Evolutionary conservation across 2,888 invertebrate species (phyloP).

Genomic region (Lasioglossum leucozonium): DNA sequence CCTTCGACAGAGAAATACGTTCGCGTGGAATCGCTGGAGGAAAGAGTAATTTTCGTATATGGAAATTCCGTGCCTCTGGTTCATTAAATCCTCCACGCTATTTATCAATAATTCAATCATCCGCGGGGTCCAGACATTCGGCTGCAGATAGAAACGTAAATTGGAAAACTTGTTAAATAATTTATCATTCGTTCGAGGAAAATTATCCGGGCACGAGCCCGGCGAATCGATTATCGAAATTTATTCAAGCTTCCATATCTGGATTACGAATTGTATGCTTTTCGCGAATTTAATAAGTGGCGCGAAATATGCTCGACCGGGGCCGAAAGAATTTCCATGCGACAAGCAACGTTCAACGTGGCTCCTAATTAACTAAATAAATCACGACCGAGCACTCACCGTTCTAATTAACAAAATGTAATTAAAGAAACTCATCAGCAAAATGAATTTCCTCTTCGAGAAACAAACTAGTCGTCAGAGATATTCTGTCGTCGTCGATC

Average conservation of each 20-base stretch:
- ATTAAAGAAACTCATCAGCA: background rate
- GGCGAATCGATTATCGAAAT: background rate
- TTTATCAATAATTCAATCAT: background rate
- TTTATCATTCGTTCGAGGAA: background rate
- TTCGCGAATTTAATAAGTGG: background rate
- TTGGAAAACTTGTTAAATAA: background rate
- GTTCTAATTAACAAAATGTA: constrained; percentile 15
- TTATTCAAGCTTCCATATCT: background rate
- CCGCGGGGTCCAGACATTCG: background rate
- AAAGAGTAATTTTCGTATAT: background rate
- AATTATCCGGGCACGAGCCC: background rate
- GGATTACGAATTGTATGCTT: background rate
- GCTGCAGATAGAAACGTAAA: background rate
- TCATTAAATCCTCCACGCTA: background rate
- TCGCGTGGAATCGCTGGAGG: background rate
- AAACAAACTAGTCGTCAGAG: background rate
- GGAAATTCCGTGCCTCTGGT: background rate
- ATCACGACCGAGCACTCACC: background rate
- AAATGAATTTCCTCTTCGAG: background rate
- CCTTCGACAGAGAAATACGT: background rate
- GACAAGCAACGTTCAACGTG: background rate
- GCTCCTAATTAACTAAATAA: constrained; percentile 18
- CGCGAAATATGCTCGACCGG: background rate
- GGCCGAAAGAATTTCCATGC: background rate
- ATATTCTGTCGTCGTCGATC: background rate